phyloP scores from a whole-genome alignment of 2,113 vertebrate genomes.

The Planiliza haematocheilus region DNA sequence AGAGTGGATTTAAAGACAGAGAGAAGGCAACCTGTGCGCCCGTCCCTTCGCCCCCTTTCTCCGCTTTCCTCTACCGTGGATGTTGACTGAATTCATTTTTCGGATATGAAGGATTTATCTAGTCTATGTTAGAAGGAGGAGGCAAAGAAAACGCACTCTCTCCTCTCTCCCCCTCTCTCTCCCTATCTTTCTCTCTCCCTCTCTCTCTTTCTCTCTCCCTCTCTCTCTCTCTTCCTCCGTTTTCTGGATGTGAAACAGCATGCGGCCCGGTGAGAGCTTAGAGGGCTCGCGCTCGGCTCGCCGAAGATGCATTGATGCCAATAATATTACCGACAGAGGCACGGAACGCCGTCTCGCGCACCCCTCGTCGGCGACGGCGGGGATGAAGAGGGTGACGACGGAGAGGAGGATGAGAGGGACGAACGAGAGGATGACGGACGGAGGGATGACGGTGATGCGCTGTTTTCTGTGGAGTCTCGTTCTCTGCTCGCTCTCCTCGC shows the following conservation, averaged over 20 bases:
- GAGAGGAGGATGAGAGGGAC: conserved; percentile 47
- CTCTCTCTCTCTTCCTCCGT: conserved; percentile 48
- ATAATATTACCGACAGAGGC: conserved; percentile 49
- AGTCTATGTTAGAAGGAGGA: conserved; percentile 69
- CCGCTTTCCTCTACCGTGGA: conserved; percentile 48
- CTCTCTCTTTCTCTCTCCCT: conserved; percentile 8
- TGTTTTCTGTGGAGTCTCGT: conserved; percentile 78
- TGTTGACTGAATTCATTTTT: conserved; percentile 64
- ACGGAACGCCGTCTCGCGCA: conserved; percentile 64
- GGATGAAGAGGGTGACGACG: conserved; percentile 60
- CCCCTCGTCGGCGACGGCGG: conserved; percentile 52
- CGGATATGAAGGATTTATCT: conserved; percentile 76
- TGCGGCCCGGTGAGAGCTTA: conserved; percentile 82
- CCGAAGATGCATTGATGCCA: conserved; percentile 69
- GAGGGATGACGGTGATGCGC: conserved; percentile 72
- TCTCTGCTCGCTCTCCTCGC: conserved; percentile 73
- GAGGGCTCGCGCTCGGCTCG: conserved; percentile 79
- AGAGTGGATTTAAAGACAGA: conserved; percentile 63
- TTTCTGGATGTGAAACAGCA: conserved; percentile 83
- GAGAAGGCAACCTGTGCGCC: conserved; percentile 70
- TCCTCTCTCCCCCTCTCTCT: conserved; percentile 19
- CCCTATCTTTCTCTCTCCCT: background rate
- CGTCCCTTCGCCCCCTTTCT: conserved; percentile 22
- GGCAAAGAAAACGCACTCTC: conserved; percentile 59
- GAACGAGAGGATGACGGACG: conserved; percentile 54